A percentile compares a stretch with the other conserved stretches of the same genome.
phyloP scores from a whole-genome alignment of 2,113 vertebrate species.

The Bujurquina vittata region DNA sequence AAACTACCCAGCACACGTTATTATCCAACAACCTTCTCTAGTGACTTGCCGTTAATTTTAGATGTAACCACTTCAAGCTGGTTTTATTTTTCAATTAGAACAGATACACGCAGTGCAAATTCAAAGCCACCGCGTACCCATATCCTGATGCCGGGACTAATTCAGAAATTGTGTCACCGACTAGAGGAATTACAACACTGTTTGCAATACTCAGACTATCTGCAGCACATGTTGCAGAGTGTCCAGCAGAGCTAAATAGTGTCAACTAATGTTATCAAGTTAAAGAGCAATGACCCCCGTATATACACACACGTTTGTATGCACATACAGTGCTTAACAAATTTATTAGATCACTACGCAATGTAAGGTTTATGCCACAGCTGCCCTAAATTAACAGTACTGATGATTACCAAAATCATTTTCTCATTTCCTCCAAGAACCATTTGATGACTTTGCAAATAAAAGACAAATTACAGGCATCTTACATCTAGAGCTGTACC shows the following conservation, averaged over 20 bases:
- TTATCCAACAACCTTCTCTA: neutral
- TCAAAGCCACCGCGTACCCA: neutral
- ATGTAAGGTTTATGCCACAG: neutral
- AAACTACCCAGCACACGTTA: no score
- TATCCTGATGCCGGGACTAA: neutral
- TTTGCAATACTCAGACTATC: no score
- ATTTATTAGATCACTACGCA: neutral
- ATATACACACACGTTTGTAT: no score
- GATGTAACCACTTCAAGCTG: neutral
- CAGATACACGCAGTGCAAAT: neutral
- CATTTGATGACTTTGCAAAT: neutral
- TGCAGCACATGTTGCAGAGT: neutral
- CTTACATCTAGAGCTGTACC: neutral
- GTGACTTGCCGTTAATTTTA: neutral
- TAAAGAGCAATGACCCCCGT: neutral
- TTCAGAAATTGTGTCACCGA: rapidly evolving
- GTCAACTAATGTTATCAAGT: neutral
- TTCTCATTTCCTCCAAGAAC: neutral
- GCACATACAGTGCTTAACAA: neutral
- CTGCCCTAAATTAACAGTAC: neutral
- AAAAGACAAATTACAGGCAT: neutral
- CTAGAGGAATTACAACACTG: no score
- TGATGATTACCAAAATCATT: neutral
- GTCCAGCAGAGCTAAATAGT: neutral
- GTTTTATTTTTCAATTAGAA: neutral